Base-by-base conservation (phyloP, 2,113 vertebrate genomes). In the Oreochromis tanganicae region DNA sequence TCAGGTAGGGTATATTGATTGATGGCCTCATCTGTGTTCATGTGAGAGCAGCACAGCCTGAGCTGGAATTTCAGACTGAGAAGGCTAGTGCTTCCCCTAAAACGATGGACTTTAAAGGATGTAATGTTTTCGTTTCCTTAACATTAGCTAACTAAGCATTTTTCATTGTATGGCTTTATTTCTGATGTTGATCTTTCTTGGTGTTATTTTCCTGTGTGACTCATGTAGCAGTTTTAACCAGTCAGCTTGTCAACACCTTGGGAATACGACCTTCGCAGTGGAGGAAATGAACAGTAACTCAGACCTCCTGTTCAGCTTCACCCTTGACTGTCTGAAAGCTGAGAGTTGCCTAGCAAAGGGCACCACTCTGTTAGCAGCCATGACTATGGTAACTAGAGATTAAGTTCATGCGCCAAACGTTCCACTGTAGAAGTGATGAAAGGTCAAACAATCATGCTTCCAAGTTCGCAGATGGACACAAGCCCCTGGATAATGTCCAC, bases 261-360 rank as follows among this genome's bases (percentile, higher is more conserved):
- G 92, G 89, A 91, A 90, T 2, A 88, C 92, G 89, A 91, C 93
- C 52, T 96, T 94, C 71, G 75, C 90, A 34, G 92, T 93, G 81
- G 92, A 96, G 79, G 91, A 96, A 93, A 95, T 95, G 21, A 95
- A 95, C 82, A 87, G 75, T 55, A 92, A 89, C 55, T 68, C 89
- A 50, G 24, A 21, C 56, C 79, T 94, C 63, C 87, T 96, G 38
- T 87, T 91, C 12, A 95, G 68, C 27, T 24, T 96, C 34, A 94
- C 92, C 13, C 85, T 94, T 63, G 86, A 92, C 48, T 96, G 94
- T 56, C 82, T 88, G 83, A 89, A 93, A 73, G 90, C 93, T 46
- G 95, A 96, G 84, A 91, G 93, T n/a, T 96, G 94, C 84, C 85
- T 92, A 16, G 87, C 93, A 16, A 91, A 95, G 75, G 83, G 83